Evolutionary conservation across 2,113 vertebrate species (phyloP), one percentile per base, ranked within the genome.

Genomic region (Narcine bancroftii): DNA sequence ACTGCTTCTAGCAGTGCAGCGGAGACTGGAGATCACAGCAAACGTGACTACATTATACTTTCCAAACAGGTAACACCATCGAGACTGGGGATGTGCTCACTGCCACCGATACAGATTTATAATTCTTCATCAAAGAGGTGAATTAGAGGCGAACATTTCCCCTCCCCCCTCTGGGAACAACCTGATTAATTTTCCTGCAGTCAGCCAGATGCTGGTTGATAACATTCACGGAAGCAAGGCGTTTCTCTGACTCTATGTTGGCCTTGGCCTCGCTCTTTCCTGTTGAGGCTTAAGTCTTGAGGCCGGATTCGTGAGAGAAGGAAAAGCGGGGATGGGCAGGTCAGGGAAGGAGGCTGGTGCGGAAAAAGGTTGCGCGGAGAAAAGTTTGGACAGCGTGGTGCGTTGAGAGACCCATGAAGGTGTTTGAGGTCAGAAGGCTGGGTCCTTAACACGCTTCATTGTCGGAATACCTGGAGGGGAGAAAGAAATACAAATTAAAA

Each of bases 361-460:
- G 33, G 24, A 53, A 85, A 85, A 21, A 53, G 13, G 19, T 29
- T 15, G n/a, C 36, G 19, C 3, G 39, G 77, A 50, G 79, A 15
- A 42, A 0, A 0, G 24, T 65, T 65, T 65, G 53, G 53, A 65
- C 85, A 89, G 95, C 96, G 95, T 96, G 21, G 94, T n/a, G 95
- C 94, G 95, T 93, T 95, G 93, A 95, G 93, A 94, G 93, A 95
- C 94, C 93, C 39, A 93, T 94, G 0, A 93, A 95, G 95, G 95
- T 93, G 94, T 93, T 95, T 95, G 21, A 56, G 94, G 95, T 94
- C 94, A 77, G 93, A 93, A 92, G 0, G 87, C 76, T 93, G 94
- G 93, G 92, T 94, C 94, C 95, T 96, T 96, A 97, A 93, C 95
- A 92, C 92, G 96, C 96, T 93, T 96, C 96, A 93, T 95, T 94